These are phyloP conservation scores for Kuschelorhynchus macadamiae DNA, from an alignment of 2,888 invertebrate genomes.

Conservation along the genomic window DNA sequence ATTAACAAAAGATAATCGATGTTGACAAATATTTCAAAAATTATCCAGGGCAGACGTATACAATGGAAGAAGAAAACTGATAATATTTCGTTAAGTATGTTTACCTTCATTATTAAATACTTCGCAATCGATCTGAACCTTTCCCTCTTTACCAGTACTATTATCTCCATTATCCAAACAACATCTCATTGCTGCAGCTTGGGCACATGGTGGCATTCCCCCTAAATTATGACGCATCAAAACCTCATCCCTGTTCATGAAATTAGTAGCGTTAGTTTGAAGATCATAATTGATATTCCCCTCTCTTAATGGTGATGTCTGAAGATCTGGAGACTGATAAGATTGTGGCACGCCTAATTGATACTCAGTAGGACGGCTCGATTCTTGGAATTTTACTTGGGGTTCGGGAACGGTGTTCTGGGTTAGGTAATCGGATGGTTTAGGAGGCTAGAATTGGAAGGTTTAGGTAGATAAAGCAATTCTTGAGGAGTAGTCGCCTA, in stretches of 20 bases:
- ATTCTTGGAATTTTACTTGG: constrained; percentile 52
- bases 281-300: constrained; percentile 16
- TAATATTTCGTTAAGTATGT: background rate
- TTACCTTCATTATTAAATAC: constrained; percentile 42
- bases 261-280: constrained; percentile 2
- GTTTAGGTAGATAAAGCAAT: too few relatives aligned
- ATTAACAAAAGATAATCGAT: too few relatives aligned
- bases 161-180: constrained; percentile 16
- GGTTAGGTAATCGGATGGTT: constrained; percentile 46
- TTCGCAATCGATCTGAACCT: constrained; percentile 40
- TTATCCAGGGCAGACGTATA: too few relatives aligned
- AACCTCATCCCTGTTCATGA: background rate
- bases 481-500: too few relatives aligned
- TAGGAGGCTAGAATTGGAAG: constrained; percentile 12
- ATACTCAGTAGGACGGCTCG: constrained; percentile 52
- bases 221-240: constrained; percentile 33
- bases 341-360: constrained; percentile 56
- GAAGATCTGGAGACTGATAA: constrained; percentile 57
- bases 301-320: constrained; percentile 50
- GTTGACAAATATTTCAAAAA: too few relatives aligned
- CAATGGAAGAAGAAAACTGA: too few relatives aligned
- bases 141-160: background rate
- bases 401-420: constrained; percentile 59
- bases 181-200: constrained; percentile 20
- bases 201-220: constrained; percentile 48